Evolutionary conservation across 2,888 invertebrate species (phyloP), one percentile per base, ranked within the genome.

Genomic region (Amphipoea lucens): DNA sequence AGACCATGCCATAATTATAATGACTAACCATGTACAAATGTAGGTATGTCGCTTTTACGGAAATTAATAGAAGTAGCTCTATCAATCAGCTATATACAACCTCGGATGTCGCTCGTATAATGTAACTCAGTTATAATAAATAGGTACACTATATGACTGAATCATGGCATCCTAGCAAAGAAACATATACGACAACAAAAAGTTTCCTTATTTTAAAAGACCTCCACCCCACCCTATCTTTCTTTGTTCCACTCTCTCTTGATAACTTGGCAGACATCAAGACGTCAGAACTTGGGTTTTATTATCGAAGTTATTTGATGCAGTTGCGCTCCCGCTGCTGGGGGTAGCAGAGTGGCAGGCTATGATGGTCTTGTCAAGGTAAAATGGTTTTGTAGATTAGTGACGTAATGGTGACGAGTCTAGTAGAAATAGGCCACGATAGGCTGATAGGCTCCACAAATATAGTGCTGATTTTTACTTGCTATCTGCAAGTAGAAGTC

Each of bases 231-330:
- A 40, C 23, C 42, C 54, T 20, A 40, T 29, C 23, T 51, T 29
- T 71, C 51, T 70, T 70, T 29, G 48, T 69, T 78, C 70, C 48
- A 12, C 42, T 45, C 62, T 14, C 51, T 40, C 5, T 11, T 63
- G 57, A 66, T 69, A 89, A 80, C 76, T 87, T 76, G 72, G 75
- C 76, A 76, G 73, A 88, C 76, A 67, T 74, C 51, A 77, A 66
- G 75, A 74, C 23, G 74, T 57, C 42, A 20, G n/a, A 76, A 80
- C 68, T 85, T 81, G 45, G 74, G 74, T 81, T 88, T 88, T 88
- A 89, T 87, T 85, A 71, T 76, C 12, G 76, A 89, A 88, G 74
- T 79, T 80, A 80, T 80, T 70, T 67, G 65, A 85, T 78, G 86
- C 80, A 76, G 70, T 87, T 69, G 36, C 29, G 20, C 42, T 23